Base-by-base conservation (phyloP, 2,113 vertebrate species). In the Chroicocephalus ridibundus region DNA sequence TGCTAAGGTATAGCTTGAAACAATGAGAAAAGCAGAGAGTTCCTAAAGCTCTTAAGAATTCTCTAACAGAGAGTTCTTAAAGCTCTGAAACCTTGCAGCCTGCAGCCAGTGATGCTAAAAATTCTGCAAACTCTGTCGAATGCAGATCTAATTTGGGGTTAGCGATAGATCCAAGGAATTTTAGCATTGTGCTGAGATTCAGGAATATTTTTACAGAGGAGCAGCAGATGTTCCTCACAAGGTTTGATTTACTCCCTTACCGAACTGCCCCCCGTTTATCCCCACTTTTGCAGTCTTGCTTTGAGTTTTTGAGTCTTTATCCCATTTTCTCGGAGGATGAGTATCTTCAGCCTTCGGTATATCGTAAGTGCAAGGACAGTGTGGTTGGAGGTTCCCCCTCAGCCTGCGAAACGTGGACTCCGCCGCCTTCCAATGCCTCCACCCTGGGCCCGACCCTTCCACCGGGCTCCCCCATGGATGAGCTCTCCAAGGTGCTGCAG, bases 401-500 rank as follows among this genome's bases (percentile, higher is more conserved):
- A 52, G 51, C 38, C 20, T 27, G 42, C 29, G 68, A 52, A 29
- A 2, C 0, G 78, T 26, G 11, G 49, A 54, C 38, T 10, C 32
- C 32, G 4, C 32, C 8, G 7, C 62, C 77, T n/a, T 27, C 62
- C 68, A 75, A 15, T 57, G 14, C 22, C 71, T 19, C 46, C 61
- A 13, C 42, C 8, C 2, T 12, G 47, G 79, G 51, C 58, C 54
- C n/a, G 66, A 32, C 77, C 22, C 36, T 62, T 15, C 83, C 57
- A 3, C 55, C 15, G 47, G 70, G 51, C 42, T 78, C 86, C 66
- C 66, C 51, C 55, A 16, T 32, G 17, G 3, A 57, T 88, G 97
- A 97, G 92, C 98, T 97, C 90, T 97, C 97, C 96, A 85, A 81
- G 95, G 97, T 97, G 26, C 97, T 97, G 95, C 3, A 87, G 26